Conservation (phyloP, 2,888 invertebrate species). For the Gandaritis pyraliata region DNA sequence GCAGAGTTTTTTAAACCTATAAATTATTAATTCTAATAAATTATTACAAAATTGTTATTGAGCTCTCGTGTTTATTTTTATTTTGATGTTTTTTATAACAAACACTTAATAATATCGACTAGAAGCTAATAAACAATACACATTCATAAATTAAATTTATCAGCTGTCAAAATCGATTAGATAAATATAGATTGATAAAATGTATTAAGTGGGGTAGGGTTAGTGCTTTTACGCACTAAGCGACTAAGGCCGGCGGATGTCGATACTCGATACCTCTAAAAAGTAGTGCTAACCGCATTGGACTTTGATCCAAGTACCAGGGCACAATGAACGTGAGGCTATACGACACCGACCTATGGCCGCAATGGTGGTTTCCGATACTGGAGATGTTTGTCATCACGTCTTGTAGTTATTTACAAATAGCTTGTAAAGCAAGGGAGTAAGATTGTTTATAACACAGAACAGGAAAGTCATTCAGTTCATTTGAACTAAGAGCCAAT, state of each 20-base stretch:
- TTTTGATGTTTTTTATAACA: not conserved
- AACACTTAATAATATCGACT: not conserved
- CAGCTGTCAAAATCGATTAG: not conserved
- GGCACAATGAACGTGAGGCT: slow-evolving; percentile 8
- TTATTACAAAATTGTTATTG: too few species aligned
- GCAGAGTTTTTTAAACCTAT: too few species aligned
- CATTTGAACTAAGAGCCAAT: too few species aligned
- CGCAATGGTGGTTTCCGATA: slow-evolving; percentile 6
- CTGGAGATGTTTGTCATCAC: not conserved
- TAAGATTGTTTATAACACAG: too few species aligned
- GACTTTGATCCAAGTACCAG: slow-evolving; percentile 9
- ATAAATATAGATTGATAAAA: not conserved
- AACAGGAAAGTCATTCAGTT: too few species aligned
- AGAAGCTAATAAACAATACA: not conserved
- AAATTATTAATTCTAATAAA: too few species aligned
- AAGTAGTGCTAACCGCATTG: not conserved
- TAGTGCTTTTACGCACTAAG: too few species aligned
- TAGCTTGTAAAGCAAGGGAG: too few species aligned
- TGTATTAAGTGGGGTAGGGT: not conserved
- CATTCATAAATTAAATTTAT: slow-evolving; percentile 2
- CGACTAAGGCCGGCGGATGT: too few species aligned
- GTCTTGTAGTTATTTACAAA: not conserved
- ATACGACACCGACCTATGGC: slow-evolving; percentile 10
- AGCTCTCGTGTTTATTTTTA: too few species aligned
- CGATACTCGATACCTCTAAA: not conserved